phyloP scores from a whole-genome alignment of 2,888 invertebrate genomes.

The Bugulina stolonifera region DNA sequence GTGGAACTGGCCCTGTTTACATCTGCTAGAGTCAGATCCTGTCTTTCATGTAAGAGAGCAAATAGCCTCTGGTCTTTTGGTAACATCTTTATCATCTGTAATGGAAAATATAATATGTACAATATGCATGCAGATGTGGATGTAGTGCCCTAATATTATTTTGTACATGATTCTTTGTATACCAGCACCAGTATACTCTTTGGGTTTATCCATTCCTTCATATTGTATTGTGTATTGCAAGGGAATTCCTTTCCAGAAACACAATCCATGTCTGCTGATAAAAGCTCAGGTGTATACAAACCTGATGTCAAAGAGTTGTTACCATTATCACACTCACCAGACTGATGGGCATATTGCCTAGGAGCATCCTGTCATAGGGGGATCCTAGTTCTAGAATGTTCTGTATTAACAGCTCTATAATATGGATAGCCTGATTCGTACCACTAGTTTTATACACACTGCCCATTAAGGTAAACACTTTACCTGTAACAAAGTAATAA shows the following conservation, averaged over 20 bases:
- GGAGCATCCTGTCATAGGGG: neutral
- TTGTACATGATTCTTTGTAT: too few species aligned
- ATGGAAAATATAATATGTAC: neutral
- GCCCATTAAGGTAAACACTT: conserved; percentile 1
- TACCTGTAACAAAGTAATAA: neutral
- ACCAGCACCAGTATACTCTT: too few species aligned
- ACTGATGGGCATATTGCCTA: neutral
- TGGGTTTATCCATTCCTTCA: too few species aligned
- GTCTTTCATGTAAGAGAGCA: neutral
- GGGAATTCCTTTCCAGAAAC: too few species aligned
- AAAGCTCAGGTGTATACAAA: too few species aligned
- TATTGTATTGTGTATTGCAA: too few species aligned
- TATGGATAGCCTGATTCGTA: conserved; percentile 14
- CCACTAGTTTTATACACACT: neutral
- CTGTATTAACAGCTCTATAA: conserved; percentile 11
- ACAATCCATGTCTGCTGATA: too few species aligned
- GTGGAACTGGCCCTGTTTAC: conserved; percentile 10
- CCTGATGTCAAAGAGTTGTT: too few species aligned
- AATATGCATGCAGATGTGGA: too few species aligned
- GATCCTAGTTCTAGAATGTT: conserved; percentile 22
- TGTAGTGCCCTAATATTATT: too few species aligned
- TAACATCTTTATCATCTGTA: conserved; percentile 1
- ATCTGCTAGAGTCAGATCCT: conserved; percentile 1
- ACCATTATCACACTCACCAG: conserved; percentile 22
- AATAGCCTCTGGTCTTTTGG: conserved; percentile 16